Evolutionary conservation across 1,140 invertebrate genomes (phyloP).

Genomic region (Rhopalosiphum padi): DNA sequence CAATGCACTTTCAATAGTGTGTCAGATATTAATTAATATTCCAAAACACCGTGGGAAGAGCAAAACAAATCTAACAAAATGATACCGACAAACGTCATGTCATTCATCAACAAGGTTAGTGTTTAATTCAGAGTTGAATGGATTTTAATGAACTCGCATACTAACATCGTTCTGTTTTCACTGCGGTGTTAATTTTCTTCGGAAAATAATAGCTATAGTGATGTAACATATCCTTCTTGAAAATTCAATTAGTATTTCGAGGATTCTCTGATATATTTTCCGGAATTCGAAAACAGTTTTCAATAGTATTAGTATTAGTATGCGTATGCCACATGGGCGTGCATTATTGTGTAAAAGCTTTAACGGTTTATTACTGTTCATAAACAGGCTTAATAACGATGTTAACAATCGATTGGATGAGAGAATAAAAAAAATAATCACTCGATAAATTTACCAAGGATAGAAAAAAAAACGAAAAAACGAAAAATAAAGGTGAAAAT

Average conservation of each 20-base stretch:
- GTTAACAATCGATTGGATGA: background rate
- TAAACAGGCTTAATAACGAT: background rate
- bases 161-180: background rate
- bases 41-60: background rate
- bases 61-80: slow-evolving; percentile 42
- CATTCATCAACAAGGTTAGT: slow-evolving; percentile 56
- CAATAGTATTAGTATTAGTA: slow-evolving; percentile 26
- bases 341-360: background rate
- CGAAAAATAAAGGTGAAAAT: background rate
- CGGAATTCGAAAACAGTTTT: background rate
- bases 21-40: slow-evolving; percentile 36
- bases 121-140: slow-evolving; percentile 33
- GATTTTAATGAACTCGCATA: slow-evolving; percentile 14
- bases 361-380: background rate
- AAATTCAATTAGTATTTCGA: background rate
- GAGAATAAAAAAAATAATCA: slow-evolving; percentile 2
- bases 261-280: background rate
- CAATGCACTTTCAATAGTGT: background rate
- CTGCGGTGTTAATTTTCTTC: background rate
- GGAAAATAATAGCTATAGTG: background rate
- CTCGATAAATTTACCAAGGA: background rate
- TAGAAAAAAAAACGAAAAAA: background rate
- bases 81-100: slow-evolving; percentile 56
- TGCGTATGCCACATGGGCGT: background rate
- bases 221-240: background rate